Base-by-base conservation (phyloP, 92 coral and sea anemone genomes). In the Palythoa caribaeorum region DNA sequence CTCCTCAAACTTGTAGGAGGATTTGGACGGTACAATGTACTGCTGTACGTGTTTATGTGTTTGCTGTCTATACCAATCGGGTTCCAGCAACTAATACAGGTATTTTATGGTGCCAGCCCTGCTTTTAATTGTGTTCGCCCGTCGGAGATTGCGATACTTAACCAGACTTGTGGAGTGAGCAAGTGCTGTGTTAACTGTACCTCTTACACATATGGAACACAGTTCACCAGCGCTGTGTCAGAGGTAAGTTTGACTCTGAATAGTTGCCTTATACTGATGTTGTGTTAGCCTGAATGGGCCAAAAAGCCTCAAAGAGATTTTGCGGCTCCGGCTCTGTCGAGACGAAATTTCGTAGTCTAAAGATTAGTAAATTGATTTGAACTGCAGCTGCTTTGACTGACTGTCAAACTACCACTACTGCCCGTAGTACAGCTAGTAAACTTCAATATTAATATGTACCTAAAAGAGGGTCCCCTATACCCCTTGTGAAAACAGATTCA, bases 51-150 rank as follows among this genome's bases (percentile, higher is more conserved):
- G 17, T 94, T 94, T 54, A 92, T 89, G 90, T 94, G 97, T 60
- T 28, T 92, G 79, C 92, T 92, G 94, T 90, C 97, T 0, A 83
- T 94, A 37, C 97, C 97, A 3, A 88, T 92, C 47, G 95, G 97
- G 3, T 74, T 93, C 15, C 92, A 93, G 53, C 94, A 92, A 69
- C 92, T 94, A 14, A 87, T 94, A 5, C 96, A 93, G 15, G 96
- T 94, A 55, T 94, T 94, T 78, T 94, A 92, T 19, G 95, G 94
- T 78, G 96, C 94, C 35, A 91, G 93, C 2, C 98, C 98, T 1
- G 10, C 52, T 9, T 94, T 88, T 73, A 76, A 79, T 8, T 94
- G 97, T 38, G 72, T 48, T 38, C 77, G 48, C 3, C 4, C 57
- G n/a, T 13, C 91, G 2, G 21, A 66, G 79, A 74, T 36, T 51